Base-by-base conservation (phyloP, 2,113 vertebrate genomes). In the Reinhardtius hippoglossoides region DNA sequence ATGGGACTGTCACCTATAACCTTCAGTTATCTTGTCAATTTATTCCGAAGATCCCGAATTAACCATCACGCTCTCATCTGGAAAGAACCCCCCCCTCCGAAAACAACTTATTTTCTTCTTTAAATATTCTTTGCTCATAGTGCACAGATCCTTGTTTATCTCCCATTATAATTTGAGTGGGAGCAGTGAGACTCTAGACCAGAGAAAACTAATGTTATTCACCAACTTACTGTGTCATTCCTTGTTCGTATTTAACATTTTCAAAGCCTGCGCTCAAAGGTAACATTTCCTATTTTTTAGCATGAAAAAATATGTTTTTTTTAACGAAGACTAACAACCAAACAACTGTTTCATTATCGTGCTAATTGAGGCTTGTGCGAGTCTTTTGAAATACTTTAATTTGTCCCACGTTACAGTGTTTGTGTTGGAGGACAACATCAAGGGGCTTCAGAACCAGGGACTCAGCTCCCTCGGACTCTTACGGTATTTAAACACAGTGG, bases 371-470 rank as follows among this genome's bases (percentile, higher is more conserved):
- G 13, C 42, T 72, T 83, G 64, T 85, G 10, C 50, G 23, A 67
- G 27, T 64, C 40, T 3, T 42, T 42, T 42, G 12, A 42, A 66
- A 80, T 52, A 40, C 18, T 73, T 68, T 26, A 18, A 62, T 57
- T 50, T 78, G n/a, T 21, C 42, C 64, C 24, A 23, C 27, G 57
- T 65, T 40, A 44, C 10, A 71, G 18, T 59, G 23, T 67, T 67
- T 46, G 58, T 63, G 71, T 52, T 85, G 20, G 63, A 89, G 80
- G 83, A 82, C 72, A 73, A 80, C 65, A 74, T 88, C 37, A 86
- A 82, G 60, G 78, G 86, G 40, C 69, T 75, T 78, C 61, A 60
- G 23, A 63, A 70, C 15, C 71, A 42, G 3, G 40, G 40, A 42
- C 40, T 37, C 35, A 9, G 40, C 40, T 42, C 57, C 58, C 42